Conservation (phyloP, 2,888 invertebrate species). For the Hydrotaea cyrtoneurina region DNA sequence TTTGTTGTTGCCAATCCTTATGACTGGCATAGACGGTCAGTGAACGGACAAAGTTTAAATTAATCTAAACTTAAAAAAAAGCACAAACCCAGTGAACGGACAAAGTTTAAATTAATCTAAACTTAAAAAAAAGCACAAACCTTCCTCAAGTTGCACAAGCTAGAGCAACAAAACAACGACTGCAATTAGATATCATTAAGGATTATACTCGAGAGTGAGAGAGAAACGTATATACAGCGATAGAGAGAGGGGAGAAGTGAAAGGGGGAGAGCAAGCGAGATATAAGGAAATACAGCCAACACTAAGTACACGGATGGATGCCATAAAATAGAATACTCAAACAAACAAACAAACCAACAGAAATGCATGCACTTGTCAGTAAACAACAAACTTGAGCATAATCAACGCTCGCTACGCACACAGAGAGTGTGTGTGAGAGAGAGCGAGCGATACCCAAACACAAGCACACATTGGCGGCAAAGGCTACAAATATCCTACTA, state of each 20-base stretch:
- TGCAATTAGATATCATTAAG: constrained; percentile 37
- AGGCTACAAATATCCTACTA: background rate
- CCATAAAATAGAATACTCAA: background rate
- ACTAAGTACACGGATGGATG: background rate
- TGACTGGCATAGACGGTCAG: too few relatives aligned
- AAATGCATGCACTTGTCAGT: constrained; percentile 14
- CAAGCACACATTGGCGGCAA: too few relatives aligned
- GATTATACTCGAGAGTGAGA: too few relatives aligned
- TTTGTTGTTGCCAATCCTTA: too few relatives aligned
- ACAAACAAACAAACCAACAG: background rate
- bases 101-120: constrained; percentile 1
- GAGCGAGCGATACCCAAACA: too few relatives aligned
- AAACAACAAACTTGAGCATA: constrained; percentile 24
- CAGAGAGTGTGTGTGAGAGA: background rate
- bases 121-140: background rate
- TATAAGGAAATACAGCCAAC: background rate
- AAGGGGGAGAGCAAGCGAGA: too few relatives aligned
- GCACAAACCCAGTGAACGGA: background rate
- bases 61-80: background rate
- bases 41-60: background rate
- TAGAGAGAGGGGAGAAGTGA: background rate
- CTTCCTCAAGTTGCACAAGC: background rate
- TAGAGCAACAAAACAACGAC: constrained; percentile 7
- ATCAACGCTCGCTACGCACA: background rate
- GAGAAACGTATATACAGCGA: too few relatives aligned